Evolutionary conservation across 2,113 vertebrate genomes (phyloP), one percentile per base, ranked within the genome.

Genomic region (Bombycilla garrulus): DNA sequence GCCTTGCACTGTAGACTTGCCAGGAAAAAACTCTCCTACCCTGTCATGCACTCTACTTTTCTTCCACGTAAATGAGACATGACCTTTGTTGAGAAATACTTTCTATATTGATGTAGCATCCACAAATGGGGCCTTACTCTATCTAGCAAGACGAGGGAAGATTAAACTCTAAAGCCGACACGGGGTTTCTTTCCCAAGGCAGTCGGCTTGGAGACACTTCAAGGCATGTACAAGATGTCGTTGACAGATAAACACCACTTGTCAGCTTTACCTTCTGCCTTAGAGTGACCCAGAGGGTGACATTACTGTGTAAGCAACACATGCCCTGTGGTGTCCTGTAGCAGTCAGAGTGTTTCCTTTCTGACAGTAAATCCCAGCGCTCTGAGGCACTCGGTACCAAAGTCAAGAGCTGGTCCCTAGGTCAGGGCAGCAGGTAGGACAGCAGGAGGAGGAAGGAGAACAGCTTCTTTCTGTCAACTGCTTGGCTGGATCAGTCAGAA

Each of bases 211-310:
- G 95, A 94, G 91, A 38, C 56, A 80, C 95, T 93, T 96, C 93
- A 97, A 96, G 80, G 81, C 92, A 96, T 89, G 62, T 42, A 89
- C 90, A 91, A 95, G 86, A 95, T 92, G 84, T 96, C 93, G 77
- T 89, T 96, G 96, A 96, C 92, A 95, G 96, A 96, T 97, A 93
- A 96, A 96, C 95, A 96, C 93, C 91, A 78, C 95, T 97, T 92
- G 66, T 86, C 93, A 95, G 45, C 78, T 94, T 96, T 95, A 86
- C 88, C 91, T 94, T 94, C 78, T 97, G 95, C 94, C 93, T 96
- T 90, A 88, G 67, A 88, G 66, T 87, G 92, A 96, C 96, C 94
- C 92, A 87, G 90, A 92, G 95, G 90, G 91, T 96, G 96, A 94
- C 94, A 91, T 94, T 95, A 96, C 93, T 96, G 82, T 96, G 96